Base-by-base conservation (phyloP, 2,888 invertebrate genomes). In the Agrochola macilenta region DNA sequence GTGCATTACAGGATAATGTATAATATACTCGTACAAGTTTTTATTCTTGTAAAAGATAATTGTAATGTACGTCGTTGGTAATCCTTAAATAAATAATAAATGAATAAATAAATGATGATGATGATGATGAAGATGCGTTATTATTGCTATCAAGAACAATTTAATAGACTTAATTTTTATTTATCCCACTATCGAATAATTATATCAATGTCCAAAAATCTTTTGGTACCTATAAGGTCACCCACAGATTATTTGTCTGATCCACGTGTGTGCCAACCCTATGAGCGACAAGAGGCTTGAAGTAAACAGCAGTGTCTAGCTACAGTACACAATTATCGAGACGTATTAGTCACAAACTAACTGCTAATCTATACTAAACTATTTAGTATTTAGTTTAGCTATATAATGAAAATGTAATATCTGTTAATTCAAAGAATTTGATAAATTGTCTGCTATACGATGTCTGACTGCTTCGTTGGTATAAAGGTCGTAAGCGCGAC, bases 321-420 rank as follows among this genome's bases (percentile, higher is more conserved):
- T 88, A 89, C 89, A 87, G 75, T 86, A 89, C 89, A 91, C 82
- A 82, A 91, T 92, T 92, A 94, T 93, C 91, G 91, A 90, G 91
- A 93, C 93, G 89, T 92, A 92, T 89, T 91, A 91, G 92, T 92
- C 91, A 90, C 90, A 86, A 79, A 70, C 69, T 86, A 77, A 80
- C 84, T 81, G 78, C 60, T 86, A 74, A 86, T 84, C 81, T 76
- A 58, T 79, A 74, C 54, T 65, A 70, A 2, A 78, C 76, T 86
- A 72, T 71, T 76, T 69, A 64, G 30, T 35, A 35, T 72, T 78
- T 66, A 66, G 64, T 54, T 74, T 12, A 78, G 70, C 39, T 68
- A 39, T 60, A 57, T 84, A 58, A 77, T 74, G 54, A 75, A 61
- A 69, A 54, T 20, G 14, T 54, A 26, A 58, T 63, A n/a, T 61